Percentiles rank a stretch among this genome's conserved stretches.
Conservation (phyloP, 2,888 invertebrate species). For the Listrodromus nycthemerus region DNA sequence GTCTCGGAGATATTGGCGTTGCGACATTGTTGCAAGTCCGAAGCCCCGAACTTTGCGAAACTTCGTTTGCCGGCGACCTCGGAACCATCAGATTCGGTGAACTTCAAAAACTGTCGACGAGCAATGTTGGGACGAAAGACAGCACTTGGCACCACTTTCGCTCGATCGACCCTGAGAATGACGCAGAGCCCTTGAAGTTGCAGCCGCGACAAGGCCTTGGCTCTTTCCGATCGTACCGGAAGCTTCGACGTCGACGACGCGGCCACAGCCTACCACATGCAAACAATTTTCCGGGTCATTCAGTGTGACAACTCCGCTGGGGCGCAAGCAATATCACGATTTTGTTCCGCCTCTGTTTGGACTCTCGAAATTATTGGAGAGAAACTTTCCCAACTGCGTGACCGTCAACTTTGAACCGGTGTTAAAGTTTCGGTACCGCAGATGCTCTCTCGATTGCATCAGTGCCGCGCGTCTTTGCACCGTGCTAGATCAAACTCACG, state of each 20-base stretch:
- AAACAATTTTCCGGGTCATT: slow-evolving; percentile 16
- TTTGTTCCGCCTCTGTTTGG: neutral
- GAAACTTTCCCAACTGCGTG: slow-evolving; percentile 13
- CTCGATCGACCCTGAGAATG: neutral
- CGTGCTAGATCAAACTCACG: neutral
- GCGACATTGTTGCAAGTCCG: neutral
- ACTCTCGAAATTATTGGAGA: neutral
- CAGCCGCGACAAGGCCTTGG: neutral
- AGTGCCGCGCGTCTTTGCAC: neutral
- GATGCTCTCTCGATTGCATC: neutral
- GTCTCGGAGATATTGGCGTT: neutral
- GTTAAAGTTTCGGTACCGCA: neutral
- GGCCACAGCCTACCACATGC: neutral
- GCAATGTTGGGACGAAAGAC: neutral
- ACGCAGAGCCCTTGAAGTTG: neutral
- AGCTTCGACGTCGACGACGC: neutral
- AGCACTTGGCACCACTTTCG: neutral
- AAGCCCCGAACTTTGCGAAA: neutral
- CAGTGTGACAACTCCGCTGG: neutral
- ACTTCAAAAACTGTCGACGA: neutral
- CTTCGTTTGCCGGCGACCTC: neutral
- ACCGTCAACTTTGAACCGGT: neutral
- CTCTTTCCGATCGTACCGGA: neutral
- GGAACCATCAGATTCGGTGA: neutral
- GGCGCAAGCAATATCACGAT: slow-evolving; percentile 12